phyloP scores from a whole-genome alignment of 2,113 vertebrate genomes.

The Tragelaphus strepsiceros region DNA sequence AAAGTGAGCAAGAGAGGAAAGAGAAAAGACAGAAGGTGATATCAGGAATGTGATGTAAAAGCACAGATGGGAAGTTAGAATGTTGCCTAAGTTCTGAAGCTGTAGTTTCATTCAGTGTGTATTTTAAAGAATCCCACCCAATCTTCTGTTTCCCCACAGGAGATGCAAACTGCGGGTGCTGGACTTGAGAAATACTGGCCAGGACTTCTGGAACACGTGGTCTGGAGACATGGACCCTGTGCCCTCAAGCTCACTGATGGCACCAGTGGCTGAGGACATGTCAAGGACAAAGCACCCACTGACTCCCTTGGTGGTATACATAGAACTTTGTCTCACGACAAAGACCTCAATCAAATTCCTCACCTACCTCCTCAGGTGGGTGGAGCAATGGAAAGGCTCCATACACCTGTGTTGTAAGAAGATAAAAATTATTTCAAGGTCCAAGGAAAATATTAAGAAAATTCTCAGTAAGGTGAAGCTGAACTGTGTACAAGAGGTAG shows the following conservation, averaged over 20 bases:
- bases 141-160: not conserved
- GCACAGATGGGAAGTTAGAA: too few species aligned
- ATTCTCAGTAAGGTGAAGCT: not conserved
- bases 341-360: not conserved
- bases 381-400: not conserved
- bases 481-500: not conserved
- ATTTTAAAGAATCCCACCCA: not conserved
- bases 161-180: not conserved
- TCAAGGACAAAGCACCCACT: not conserved
- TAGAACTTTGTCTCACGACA: not conserved
- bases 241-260: not conserved
- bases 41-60: not conserved
- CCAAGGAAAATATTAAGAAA: not conserved
- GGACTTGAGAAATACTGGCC: not conserved
- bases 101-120: too few species aligned
- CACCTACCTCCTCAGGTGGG: not conserved
- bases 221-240: not conserved
- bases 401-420: not conserved
- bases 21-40: too few species aligned
- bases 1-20: too few species aligned
- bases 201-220: not conserved
- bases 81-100: not conserved
- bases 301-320: not conserved
- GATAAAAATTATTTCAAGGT: not conserved
- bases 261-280: not conserved